phyloP scores from a whole-genome alignment of 1,140 invertebrate genomes.

The Arion vulgaris region DNA sequence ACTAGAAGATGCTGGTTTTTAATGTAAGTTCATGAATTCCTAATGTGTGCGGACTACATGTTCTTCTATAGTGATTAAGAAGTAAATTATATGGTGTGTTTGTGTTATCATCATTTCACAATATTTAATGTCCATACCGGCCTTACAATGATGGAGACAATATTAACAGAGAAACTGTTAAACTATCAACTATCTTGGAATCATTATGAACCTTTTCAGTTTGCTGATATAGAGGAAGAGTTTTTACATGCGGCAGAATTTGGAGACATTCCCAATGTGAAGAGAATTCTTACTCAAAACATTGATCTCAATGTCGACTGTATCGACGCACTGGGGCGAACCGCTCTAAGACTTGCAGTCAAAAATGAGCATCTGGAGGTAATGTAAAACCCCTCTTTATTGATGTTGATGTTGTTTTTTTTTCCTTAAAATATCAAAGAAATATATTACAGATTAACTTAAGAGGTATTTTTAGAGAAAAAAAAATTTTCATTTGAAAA shows the following conservation, averaged over 20 bases:
- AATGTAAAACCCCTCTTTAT: neutral
- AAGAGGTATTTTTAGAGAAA: too few relatives aligned
- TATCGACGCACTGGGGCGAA: conserved; percentile 55
- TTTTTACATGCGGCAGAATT: conserved; percentile 57
- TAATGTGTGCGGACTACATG: too few relatives aligned
- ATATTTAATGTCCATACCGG: too few relatives aligned
- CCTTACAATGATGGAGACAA: neutral
- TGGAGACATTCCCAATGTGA: conserved; percentile 54
- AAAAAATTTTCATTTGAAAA: too few relatives aligned
- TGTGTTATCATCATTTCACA: too few relatives aligned
- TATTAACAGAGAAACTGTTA: neutral
- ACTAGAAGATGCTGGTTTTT: too few relatives aligned
- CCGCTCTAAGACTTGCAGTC: conserved; percentile 57
- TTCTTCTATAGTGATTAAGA: too few relatives aligned
- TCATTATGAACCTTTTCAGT: conserved; percentile 33
- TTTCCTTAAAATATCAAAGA: too few relatives aligned
- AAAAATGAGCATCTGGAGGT: conserved; percentile 65
- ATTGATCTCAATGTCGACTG: conserved; percentile 54
- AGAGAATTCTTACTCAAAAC: conserved; percentile 51
- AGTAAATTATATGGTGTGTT: too few relatives aligned
- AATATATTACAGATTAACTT: too few relatives aligned
- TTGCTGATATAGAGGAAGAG: conserved; percentile 47
- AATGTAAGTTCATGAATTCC: too few relatives aligned
- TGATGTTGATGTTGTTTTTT: too few relatives aligned
- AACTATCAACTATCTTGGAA: neutral